These are phyloP conservation scores for Anarsia innoxiella DNA, from an alignment of 2,888 invertebrate species.

Conservation along the genomic window DNA sequence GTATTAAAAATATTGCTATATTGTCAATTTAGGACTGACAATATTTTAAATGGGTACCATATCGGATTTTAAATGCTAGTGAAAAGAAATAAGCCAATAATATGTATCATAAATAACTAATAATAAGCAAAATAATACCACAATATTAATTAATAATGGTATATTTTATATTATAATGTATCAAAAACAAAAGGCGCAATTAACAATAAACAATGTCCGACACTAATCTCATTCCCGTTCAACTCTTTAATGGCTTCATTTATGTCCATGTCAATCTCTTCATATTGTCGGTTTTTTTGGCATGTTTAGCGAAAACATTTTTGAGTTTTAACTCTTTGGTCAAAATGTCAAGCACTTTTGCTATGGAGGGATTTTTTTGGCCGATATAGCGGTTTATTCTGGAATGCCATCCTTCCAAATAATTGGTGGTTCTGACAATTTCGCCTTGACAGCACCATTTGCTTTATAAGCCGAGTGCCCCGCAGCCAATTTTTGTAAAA, in stretches of 20 bases:
- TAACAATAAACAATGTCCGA: neutral
- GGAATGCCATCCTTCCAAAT: slow-evolving; percentile 16
- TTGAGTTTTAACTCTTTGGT: slow-evolving; percentile 10
- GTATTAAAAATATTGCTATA: too few species aligned
- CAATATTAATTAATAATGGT: too few species aligned
- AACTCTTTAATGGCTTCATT: neutral
- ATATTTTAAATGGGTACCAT: too few species aligned
- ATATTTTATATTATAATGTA: too few species aligned
- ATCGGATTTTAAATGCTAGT: too few species aligned
- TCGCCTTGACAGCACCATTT: slow-evolving; percentile 13
- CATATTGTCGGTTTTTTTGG: slow-evolving; percentile 9
- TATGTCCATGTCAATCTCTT: slow-evolving; percentile 1
- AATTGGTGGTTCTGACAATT: slow-evolving; percentile 11
- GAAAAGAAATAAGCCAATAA: too few species aligned
- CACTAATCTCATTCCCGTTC: neutral
- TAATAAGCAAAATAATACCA: too few species aligned
- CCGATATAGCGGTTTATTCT: slow-evolving; percentile 14
- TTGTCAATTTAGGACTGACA: too few species aligned
- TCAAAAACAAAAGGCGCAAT: slow-evolving; percentile 1
- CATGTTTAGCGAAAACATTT: slow-evolving; percentile 6
- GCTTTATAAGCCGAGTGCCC: slow-evolving; percentile 10
- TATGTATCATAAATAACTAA: too few species aligned
- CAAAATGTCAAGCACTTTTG: slow-evolving; percentile 9
- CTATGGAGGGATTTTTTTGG: slow-evolving; percentile 9
- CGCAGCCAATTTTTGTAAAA: slow-evolving; percentile 7